A percentile compares a stretch with the other conserved stretches of the same genome.
phyloP scores from a whole-genome alignment of 92 coral and sea anemone species.

The Diadumene lineata region DNA sequence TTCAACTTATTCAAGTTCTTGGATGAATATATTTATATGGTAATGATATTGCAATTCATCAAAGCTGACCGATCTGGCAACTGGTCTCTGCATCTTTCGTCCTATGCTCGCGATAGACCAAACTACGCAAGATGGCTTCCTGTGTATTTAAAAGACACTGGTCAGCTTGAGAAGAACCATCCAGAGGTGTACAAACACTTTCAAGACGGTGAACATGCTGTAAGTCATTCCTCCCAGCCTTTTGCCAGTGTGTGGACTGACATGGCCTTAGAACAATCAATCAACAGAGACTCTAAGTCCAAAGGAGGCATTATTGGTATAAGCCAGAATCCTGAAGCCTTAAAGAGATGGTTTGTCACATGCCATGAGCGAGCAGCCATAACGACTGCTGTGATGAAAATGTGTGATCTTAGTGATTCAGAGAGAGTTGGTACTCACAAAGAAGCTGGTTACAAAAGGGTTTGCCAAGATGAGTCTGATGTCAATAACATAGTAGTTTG shows the following conservation, averaged over 20 bases:
- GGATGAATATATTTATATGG: conserved; percentile 28
- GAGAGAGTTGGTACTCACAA: conserved; percentile 17
- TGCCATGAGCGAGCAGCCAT: conserved; percentile 53
- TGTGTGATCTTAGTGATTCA: conserved; percentile 20
- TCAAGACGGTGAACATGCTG: conserved; percentile 9
- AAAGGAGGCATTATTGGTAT: conserved; percentile 57
- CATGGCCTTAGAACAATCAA: conserved; percentile 58
- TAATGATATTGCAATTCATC: neutral
- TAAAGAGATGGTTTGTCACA: conserved; percentile 58
- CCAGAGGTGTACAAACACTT: neutral
- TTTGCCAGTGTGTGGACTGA: conserved; percentile 50
- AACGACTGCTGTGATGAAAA: conserved; percentile 46
- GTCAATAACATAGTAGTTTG: conserved; percentile 14
- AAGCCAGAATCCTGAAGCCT: conserved; percentile 53
- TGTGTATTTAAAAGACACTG: conserved; percentile 16
- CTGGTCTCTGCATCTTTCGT: conserved; percentile 22
- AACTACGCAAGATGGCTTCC: conserved; percentile 37
- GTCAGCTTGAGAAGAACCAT: neutral
- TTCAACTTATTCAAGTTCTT: conserved; percentile 23
- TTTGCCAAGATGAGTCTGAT: conserved; percentile 6
- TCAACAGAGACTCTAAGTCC: conserved; percentile 53
- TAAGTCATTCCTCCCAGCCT: conserved; percentile 14
- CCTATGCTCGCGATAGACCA: conserved; percentile 3
- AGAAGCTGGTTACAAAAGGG: conserved; percentile 17
- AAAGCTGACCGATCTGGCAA: conserved; percentile 27